Evolutionary conservation across 2,797 vertebrate genomes (phyloP), one percentile per base, ranked within the genome.

Genomic region (Acrocephalus scirpaceus): DNA sequence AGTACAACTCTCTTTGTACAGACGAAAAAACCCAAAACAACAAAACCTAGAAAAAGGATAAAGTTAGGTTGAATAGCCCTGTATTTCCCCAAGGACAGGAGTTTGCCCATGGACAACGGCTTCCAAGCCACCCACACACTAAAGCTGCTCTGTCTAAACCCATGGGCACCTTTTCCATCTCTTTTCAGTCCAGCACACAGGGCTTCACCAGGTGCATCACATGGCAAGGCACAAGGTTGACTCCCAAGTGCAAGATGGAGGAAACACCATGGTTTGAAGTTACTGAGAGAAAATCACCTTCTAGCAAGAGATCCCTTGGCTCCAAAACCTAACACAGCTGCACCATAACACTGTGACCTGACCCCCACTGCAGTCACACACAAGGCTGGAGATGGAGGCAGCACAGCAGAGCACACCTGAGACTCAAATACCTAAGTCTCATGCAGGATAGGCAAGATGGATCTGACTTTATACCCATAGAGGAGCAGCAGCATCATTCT

Each of bases 41-140:
- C 22, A 67, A 76, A 86, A 73, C 11, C 3, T 17, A 44, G 5
- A 58, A 57, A 58, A 72, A 77, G 7, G 18, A 25, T 21, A 48
- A 86, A 67, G 9, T 27, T 53, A 45, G 20, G 16, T 50, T 29
- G 32, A 42, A 67, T 27, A 48, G 10, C 15, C 10, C 25, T 0
- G 0, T 29, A 30, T 60, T 71, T 67, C 48, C 32, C 34, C 61
- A 71, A 17, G 72, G 40, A 73, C 16, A 47, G 42, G 10, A 38
- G n/a, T 9, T 29, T 53, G 16, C 23, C 19, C 66, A 57, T 0
- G 0, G 58, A 81, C 16, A 71, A 23, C 0, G 25, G 34, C 47
- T 81, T 80, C 36, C 82, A 84, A 76, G 56, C 40, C 51, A 67
- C 44, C 11, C 16, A 36, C 30, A 10, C 0, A 0, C 42, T 19